Evolutionary conservation across 2,113 vertebrate species (phyloP), one percentile per base, ranked within the genome.

Genomic region (Pollachius pollachius): DNA sequence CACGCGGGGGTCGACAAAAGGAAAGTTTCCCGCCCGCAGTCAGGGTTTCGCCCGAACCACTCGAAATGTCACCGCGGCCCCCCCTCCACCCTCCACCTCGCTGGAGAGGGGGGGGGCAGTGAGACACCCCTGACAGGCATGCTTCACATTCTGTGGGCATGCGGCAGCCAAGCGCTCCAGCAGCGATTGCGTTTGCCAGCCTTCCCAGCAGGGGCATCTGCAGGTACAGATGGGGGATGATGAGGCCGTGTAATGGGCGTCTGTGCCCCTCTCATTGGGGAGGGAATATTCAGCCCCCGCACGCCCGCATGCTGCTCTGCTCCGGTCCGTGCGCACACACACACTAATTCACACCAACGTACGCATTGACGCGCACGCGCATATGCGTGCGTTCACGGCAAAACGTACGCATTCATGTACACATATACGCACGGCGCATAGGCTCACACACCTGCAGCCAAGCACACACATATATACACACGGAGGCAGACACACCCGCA

Each of bases 191-290:
- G 8, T 48, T 48, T 48, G 41, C 41, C 41, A 48, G 41, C 41
- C 41, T 12, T 48, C 41, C 87, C 84, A 83, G 82, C 84, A 89
- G 71, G 76, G 84, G 84, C 89, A 91, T 89, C 88, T 92, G 90
- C 84, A 69, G 79, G 81, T 78, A 88, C 91, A 90, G 89, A 92
- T 92, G 89, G 85, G 82, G 80, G 81, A 5, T 90, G 84, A 90
- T 88, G 85, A 89, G 84, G 69, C 78, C 79, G 84, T 87, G 86
- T 88, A 86, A 86, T 88, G 84, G 80, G 80, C 88, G 83, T 84
- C 87, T 89, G 83, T 85, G 80, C 71, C 79, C 78, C 76, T 84
- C 81, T 11, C 7, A 52, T 54, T 75, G 85, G 84, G 85, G 77
- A 89, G 82, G 74, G 71, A 84, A 85, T 81, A 86, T 80, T 81